Base-by-base conservation (phyloP, 2,113 vertebrate species). In the Xyrauchen texanus region DNA sequence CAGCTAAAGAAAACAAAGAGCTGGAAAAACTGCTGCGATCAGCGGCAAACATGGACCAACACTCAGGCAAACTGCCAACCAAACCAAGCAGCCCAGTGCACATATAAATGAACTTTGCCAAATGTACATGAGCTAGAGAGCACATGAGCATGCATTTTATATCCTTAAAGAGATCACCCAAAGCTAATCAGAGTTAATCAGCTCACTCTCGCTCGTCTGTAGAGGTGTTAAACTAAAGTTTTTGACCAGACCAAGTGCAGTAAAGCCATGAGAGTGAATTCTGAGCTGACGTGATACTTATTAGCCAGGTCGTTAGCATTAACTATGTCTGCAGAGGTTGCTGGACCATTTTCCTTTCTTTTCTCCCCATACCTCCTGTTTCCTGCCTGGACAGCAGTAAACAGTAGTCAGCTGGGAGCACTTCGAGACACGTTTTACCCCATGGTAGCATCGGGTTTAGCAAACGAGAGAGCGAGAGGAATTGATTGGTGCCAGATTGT, bases 1-100 rank as follows among this genome's bases (percentile, higher is more conserved):
- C 60, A 11, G 61, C 53, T 70, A 81, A 78, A 84, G 70, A 74
- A 81, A 81, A 81, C 83, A 79, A 68, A 70, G 70, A 63, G 60
- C 21, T 46, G 55, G 57, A 60, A 57, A 84, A 84, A 62, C 71
- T 60, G 70, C 52, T 62, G 42, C 4, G 46, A 76, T 78, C 75
- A 84, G 69, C 69, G 61, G 67, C 74, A 58, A 62, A 55, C 65
- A 13, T 16, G 10, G 55, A 60, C n/a, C 69, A 78, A 58, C 47
- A 51, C 10, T 64, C 55, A 55, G 76, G 70, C 65, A 76, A 44
- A 21, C 16, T 16, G 68, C 81, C 74, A 78, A 6, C 69, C 51
- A 66, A 66, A 70, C 49, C 55, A 45, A 13, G 49, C 57, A 62
- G 44, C 21, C 21, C 21, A 34, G 21, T 34, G 21, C 3, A 1